phyloP scores from a whole-genome alignment of 2,797 vertebrate species.

The Cuniculus paca region DNA sequence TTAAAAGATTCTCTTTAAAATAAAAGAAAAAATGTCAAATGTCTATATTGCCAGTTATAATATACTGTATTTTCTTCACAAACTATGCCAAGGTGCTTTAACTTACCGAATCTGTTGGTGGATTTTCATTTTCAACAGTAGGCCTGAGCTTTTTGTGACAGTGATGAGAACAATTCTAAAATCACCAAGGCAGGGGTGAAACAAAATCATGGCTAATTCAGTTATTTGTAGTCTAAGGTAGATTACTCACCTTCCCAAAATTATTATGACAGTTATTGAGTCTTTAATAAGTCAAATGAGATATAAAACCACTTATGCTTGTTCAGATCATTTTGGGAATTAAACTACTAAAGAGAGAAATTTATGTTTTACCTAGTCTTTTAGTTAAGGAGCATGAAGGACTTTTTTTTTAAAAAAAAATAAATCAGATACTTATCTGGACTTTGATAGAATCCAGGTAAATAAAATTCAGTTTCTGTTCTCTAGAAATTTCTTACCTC shows the following conservation, averaged over 20 bases:
- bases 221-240: background rate
- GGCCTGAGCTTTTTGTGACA: background rate
- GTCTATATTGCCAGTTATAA: background rate
- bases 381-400: background rate
- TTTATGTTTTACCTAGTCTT: background rate
- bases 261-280: slow-evolving; percentile 19
- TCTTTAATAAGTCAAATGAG: background rate
- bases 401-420: background rate
- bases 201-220: background rate
- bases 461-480: background rate
- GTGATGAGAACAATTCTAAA: slow-evolving; percentile 26
- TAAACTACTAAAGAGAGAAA: background rate
- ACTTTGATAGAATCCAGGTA: background rate
- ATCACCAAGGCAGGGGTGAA: background rate
- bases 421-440: background rate
- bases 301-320: background rate
- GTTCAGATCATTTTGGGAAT: background rate
- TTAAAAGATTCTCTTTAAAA: background rate
- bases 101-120: background rate
- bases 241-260: background rate
- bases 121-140: slow-evolving; percentile 20
- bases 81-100: background rate
- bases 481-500: background rate
- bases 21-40: background rate
- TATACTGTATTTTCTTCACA: background rate